phyloP scores from a whole-genome alignment of 2,797 vertebrate genomes.

The Oryzias dopingdopingensis region DNA sequence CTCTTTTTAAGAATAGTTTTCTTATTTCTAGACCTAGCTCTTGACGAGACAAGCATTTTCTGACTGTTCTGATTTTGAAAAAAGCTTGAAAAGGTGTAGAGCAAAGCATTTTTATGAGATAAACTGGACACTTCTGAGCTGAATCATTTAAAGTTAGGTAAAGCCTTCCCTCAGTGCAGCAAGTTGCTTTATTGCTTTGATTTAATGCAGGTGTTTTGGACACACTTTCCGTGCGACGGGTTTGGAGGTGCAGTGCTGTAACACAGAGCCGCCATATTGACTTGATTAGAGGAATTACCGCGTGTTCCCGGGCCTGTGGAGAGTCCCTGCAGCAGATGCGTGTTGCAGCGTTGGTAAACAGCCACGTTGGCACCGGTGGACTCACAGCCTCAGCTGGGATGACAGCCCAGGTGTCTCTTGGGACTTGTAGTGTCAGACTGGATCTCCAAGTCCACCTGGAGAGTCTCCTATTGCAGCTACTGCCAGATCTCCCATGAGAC shows the following conservation, averaged over 20 bases:
- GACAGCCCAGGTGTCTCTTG: conserved; percentile 70
- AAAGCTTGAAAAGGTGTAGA: too few species aligned
- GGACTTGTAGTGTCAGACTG: conserved; percentile 71
- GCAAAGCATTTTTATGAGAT: too few species aligned
- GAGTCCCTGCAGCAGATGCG: conserved; percentile 76
- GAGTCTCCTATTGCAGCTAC: conserved; percentile 51
- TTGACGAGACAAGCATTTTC: too few species aligned
- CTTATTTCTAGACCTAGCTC: too few species aligned
- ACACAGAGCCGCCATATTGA: conserved; percentile 73
- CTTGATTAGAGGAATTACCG: conserved; percentile 77
- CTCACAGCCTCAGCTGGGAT: conserved; percentile 65
- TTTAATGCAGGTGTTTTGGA: conserved; percentile 70
- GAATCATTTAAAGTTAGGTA: too few species aligned
- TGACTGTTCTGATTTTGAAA: too few species aligned
- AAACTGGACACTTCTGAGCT: too few species aligned
- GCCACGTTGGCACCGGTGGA: conserved; percentile 66
- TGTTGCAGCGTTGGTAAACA: conserved; percentile 72
- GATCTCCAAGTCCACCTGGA: conserved; percentile 68
- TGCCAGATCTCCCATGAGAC: conserved; percentile 38
- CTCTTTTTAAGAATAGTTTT: too few species aligned
- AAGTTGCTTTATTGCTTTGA: conserved; percentile 52
- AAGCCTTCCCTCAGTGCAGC: conserved; percentile 34
- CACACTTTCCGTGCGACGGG: conserved; percentile 66
- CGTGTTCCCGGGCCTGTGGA: conserved; percentile 61
- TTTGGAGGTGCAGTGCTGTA: conserved; percentile 42